Evolutionary conservation across 2,113 vertebrate species (phyloP), one percentile per base, ranked within the genome.

Genomic region (Erpornis zantholeuca): DNA sequence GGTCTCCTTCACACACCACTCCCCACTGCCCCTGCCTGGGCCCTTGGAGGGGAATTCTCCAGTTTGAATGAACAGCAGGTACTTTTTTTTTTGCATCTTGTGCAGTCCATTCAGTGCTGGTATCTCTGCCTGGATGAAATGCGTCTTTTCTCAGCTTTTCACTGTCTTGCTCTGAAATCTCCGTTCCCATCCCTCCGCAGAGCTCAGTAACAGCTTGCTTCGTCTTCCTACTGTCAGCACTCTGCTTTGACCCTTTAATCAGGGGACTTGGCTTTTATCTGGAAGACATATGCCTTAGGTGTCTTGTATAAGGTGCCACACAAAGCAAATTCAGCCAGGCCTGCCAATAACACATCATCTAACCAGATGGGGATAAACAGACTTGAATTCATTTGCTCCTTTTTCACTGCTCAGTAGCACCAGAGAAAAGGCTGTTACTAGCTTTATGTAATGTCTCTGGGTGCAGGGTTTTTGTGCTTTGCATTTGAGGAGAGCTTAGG

Each of bases 201-300:
- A 83, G 87, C 94, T 94, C 68, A 52, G 96, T 63, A 97, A 96
- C 94, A 97, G 91, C 86, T 96, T 96, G 94, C 94, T 96, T 95
- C 88, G 17, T 95, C 93, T 96, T 97, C 95, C 93, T 82, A 88
- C 86, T 96, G 94, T 94, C 97, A 97, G 95, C 95, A 96, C 95
- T 97, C 93, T 93, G 91, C 90, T 93, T 96, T 93, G 95, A 96
- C 96, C 95, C 94, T 95, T 96, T 97, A 97, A 95, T 96, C 96
- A 95, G 92, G 93, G 95, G 95, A 96, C 95, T 93, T 88, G 94
- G 88, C 94, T 96, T 96, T 96, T 96, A 94, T 96, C 88, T 97
- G 87, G 91, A 96, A 88, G 94, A 95, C 92, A 94, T 91, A 97
- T 93, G 90, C 93, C 93, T 93, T 94, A 96, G 95, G 95, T 94